Base-by-base conservation (phyloP, 92 coral and sea anemone genomes). In the Palythoa heliodiscus region DNA sequence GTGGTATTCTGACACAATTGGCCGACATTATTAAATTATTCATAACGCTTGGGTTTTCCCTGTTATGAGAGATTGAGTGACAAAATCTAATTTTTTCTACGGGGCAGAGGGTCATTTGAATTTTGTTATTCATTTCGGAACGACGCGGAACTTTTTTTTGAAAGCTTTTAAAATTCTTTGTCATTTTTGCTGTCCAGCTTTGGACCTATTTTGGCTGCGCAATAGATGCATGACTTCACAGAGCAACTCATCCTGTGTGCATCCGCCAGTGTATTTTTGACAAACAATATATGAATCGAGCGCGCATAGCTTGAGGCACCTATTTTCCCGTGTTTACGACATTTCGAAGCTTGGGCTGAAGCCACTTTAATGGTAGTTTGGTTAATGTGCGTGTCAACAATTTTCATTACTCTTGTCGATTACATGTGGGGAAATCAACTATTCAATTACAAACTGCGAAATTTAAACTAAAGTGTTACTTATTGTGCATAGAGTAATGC, bases 1-100 rank as follows among this genome's bases (percentile, higher is more conserved):
- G 40, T 11, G 60, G 35, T 17, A 5, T 24, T 66, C 66, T 80
- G 61, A 80, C 47, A 67, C 60, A 70, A 22, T 52, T 80, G 53
- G 25, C 74, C 63, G 64, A 80, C 24, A 68, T 43, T 23, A 66
- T 43, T 80, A 66, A 80, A 80, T 80, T 80, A 80, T 80, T 80
- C 75, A 80, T 80, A 43, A 19, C 61, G 39, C 57, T 80, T 67
- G 75, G 84, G 84, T 80, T 80, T 80, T 40, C 84, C 84, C 84
- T 80, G 84, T 66, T 80, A 50, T 15, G 23, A 25, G 22, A 52
- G 84, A 80, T 80, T 63, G 75, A 15, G 38, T 66, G 73, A 22
- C 73, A 22, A 52, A 80, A 80, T 15, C n/a, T 23, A 24, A 8
- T 12, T 11, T 24, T 13, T 60, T 79, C 50, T 80, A 17, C 16